Percentiles rank a stretch among this genome's conserved stretches.
These are phyloP conservation scores for Spondyliosoma cantharus DNA, from an alignment of 2,797 vertebrate genomes.

Conservation along the genomic window DNA sequence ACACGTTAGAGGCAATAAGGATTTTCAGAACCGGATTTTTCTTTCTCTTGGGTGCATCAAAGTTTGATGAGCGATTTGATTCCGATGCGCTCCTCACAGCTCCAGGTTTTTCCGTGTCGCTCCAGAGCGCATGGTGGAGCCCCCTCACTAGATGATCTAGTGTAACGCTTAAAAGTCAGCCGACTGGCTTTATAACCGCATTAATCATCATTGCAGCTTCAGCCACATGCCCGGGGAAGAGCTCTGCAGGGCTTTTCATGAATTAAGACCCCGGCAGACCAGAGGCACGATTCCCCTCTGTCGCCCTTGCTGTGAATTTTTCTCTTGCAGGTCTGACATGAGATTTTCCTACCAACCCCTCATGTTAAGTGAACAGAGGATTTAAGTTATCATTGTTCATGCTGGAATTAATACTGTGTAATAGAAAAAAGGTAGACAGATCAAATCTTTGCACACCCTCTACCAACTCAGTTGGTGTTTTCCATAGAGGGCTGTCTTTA, in stretches of 20 bases:
- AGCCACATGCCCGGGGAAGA: slow-evolving; percentile 61
- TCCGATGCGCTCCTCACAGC: slow-evolving; percentile 58
- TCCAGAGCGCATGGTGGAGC: slow-evolving; percentile 52
- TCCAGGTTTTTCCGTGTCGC: slow-evolving; percentile 37
- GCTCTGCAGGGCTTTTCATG: slow-evolving; percentile 56
- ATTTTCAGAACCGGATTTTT: slow-evolving; percentile 34
- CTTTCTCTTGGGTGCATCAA: slow-evolving; percentile 35
- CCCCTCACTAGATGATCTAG: slow-evolving; percentile 72
- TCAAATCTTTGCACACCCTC: neutral
- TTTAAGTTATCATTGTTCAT: neutral
- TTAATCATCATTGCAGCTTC: slow-evolving; percentile 70
- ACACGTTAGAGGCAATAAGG: slow-evolving; percentile 41
- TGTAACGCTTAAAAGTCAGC: slow-evolving; percentile 70
- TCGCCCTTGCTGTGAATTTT: slow-evolving; percentile 45
- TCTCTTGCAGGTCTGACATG: slow-evolving; percentile 6
- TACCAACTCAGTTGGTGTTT: neutral
- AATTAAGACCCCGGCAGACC: slow-evolving; percentile 61
- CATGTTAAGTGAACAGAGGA: neutral
- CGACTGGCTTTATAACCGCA: slow-evolving; percentile 72
- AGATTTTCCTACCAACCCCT: slow-evolving; percentile 20
- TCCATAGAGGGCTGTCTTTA: neutral
- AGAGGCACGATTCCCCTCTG: slow-evolving; percentile 42
- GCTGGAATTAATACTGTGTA: slow-evolving; percentile 4
- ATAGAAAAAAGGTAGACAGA: neutral
- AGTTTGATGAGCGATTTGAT: slow-evolving; percentile 66